Base-by-base conservation (phyloP, 2,113 vertebrate genomes). In the Athene noctua region DNA sequence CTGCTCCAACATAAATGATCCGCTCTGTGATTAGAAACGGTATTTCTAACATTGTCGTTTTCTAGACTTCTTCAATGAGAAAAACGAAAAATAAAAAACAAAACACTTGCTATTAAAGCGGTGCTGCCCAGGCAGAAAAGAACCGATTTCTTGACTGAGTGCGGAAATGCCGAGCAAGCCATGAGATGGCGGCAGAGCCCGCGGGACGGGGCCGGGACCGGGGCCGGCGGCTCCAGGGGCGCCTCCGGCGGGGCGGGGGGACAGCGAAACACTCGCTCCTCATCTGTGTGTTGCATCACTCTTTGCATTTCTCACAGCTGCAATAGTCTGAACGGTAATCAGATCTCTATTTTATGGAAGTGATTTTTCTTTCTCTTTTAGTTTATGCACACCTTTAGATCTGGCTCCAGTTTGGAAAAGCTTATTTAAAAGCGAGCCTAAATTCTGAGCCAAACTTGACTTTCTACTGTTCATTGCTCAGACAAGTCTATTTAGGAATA, bases 251-350 rank as follows among this genome's bases (percentile, higher is more conserved):
- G 44, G 16, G 16, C 17, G 44, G 44, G 17, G 44, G 16, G 16
- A 17, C 7, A 44, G 44, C 44, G 44, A 44, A 44, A 7, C 44
- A 16, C 44, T 44, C 14, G 44, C 17, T 46, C 44, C 44, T 17
- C 44, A 46, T 18, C 44, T 7, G 16, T 18, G 44, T 17, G 7
- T 46, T 6, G 6, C 46, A 2, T 2, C 7, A 6, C 11, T 6
- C 15, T 6, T 11, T 49, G 46, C 9, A 12, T 29, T 52, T 40
- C 65, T 47, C 34, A 12, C 42, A 20, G 38, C 36, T 42, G 19
- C 49, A 8, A 8, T 9, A 6, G 20, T 11, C 26, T 6, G 29
- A 26, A 10, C 40, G 5, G 63, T 9, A 42, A 21, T 25, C 44
- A 9, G 8, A 44, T 5, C 42, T 13, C 21, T 36, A 0, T 3